Base-by-base conservation (phyloP, 2,113 vertebrate species). In the Dissostichus mawsoni region DNA sequence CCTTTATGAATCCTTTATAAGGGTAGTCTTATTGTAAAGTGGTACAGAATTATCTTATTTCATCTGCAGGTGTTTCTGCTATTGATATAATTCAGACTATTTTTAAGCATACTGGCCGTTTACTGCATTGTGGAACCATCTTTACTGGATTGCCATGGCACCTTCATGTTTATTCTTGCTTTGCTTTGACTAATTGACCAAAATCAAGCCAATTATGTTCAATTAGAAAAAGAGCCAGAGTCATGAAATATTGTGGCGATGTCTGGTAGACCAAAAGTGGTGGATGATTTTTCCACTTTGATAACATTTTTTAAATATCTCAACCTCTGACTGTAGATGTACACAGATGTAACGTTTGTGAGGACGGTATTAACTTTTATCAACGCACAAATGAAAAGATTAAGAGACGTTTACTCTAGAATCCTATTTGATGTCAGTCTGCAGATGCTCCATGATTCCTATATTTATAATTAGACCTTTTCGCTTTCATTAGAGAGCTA, bases 171-270 rank as follows among this genome's bases (percentile, higher is more conserved):
- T 74, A 62, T 11, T 18, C 6, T 10, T 5, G 47, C 56, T 20
- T 6, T 41, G 5, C 62, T 51, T 76, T 41, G 25, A 66, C 61
- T 72, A 82, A 79, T 69, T 64, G 25, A 48, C 45, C 76, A 29
- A 68, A 86, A 79, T 76, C 17, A 4, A 36, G 17, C 36, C n/a
- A 69, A 74, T 83, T 77, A 69, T 44, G 13, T 52, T 64, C 18
- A 63, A 53, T 76, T 36, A 58, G 67, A 63, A 76, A 85, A 81
- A 57, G 67, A 52, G 56, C 8, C 14, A 11, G 20, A 33, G 45
- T 23, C 29, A 4, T 66, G 17, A 67, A 71, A 55, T 29, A 20
- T 41, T 48, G 62, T 65, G 83, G 69, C 8, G 16, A 65, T 1
- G 16, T 11, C 41, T 51, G 3, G 5, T 23, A 50, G 14, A 64